Evolutionary conservation across 2,797 vertebrate species (phyloP).

Genomic region (Alosa sapidissima): DNA sequence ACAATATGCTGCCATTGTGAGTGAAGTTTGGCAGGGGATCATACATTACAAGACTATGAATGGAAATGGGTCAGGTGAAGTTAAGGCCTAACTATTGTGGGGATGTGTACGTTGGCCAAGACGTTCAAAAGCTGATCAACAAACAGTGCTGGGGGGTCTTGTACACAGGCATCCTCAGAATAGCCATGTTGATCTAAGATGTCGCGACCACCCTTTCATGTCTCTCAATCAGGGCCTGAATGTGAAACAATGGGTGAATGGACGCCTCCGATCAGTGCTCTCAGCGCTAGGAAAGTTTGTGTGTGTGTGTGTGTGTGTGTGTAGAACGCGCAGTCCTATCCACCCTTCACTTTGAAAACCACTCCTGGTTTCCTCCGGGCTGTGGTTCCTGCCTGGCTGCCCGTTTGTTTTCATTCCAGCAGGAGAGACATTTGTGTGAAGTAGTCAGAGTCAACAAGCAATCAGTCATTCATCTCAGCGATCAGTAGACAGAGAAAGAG

Average conservation of each 20-base stretch:
- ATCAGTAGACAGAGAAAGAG: constrained; percentile 9
- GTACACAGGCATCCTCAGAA: not conserved
- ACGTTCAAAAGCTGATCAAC: constrained; percentile 10
- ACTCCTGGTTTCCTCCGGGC: constrained; percentile 4
- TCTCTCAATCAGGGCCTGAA: not conserved
- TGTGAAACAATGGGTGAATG: not conserved
- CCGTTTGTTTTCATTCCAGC: constrained; percentile 20
- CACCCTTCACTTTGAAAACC: constrained; percentile 1
- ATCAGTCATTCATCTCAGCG: constrained; percentile 17
- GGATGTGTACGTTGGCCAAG: constrained; percentile 9
- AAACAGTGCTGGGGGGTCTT: not conserved
- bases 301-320: not conserved
- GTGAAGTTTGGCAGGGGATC: constrained; percentile 24
- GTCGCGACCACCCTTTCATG: constrained; percentile 8
- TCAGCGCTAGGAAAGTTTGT: not conserved
- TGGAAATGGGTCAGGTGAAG: constrained; percentile 12
- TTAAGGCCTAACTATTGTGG: not conserved
- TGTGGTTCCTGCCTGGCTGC: constrained; percentile 1
- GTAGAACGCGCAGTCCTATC: not conserved
- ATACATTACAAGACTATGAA: constrained; percentile 10
- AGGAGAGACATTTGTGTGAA: constrained; percentile 15
- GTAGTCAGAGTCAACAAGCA: constrained; percentile 24
- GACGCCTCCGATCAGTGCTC: not conserved
- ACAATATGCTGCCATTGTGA: constrained; percentile 28
- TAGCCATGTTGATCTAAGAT: constrained; percentile 20